Conservation (phyloP, 2,888 invertebrate genomes). For the Pasiphila rectangulata region DNA sequence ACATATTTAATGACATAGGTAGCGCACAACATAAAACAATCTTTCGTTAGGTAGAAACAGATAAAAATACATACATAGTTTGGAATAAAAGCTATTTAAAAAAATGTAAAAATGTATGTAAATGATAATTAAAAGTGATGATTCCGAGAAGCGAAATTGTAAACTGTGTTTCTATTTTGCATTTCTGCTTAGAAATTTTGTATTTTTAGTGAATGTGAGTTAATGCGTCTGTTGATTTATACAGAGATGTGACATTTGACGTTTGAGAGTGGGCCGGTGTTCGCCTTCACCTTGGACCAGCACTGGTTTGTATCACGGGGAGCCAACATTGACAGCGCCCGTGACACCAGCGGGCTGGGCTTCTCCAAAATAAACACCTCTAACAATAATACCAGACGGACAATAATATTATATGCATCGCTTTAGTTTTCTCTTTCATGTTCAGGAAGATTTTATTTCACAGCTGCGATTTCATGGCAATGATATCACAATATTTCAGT, state of each 20-base stretch:
- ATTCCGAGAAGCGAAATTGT: slow-evolving; percentile 23
- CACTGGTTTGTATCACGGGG: slow-evolving; percentile 65
- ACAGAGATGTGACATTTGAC: slow-evolving; percentile 58
- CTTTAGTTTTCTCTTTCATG: slow-evolving; percentile 40
- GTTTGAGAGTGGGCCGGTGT: slow-evolving; percentile 40
- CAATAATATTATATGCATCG: slow-evolving; percentile 58
- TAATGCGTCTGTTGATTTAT: slow-evolving; percentile 62
- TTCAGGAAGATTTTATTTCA: slow-evolving; percentile 19
- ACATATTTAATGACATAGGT: not conserved
- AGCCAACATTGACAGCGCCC: slow-evolving; percentile 65
- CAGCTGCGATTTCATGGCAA: too few species aligned
- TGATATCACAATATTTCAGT: slow-evolving; percentile 40
- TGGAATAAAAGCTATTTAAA: not conserved
- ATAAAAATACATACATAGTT: not conserved
- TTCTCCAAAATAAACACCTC: slow-evolving; percentile 67
- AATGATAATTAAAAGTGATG: not conserved
- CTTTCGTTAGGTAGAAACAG: not conserved
- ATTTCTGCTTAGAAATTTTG: slow-evolving; percentile 19
- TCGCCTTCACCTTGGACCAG: slow-evolving; percentile 75
- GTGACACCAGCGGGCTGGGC: slow-evolving; percentile 61
- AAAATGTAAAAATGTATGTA: not conserved
- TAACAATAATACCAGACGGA: slow-evolving; percentile 61
- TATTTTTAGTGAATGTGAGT: slow-evolving; percentile 38
- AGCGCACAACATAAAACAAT: too few species aligned
- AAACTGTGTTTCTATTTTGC: slow-evolving; percentile 8